Percentiles rank a stretch among this genome's conserved stretches.
Conservation (phyloP, 2,888 invertebrate species). For the Lycophotia porphyrea region DNA sequence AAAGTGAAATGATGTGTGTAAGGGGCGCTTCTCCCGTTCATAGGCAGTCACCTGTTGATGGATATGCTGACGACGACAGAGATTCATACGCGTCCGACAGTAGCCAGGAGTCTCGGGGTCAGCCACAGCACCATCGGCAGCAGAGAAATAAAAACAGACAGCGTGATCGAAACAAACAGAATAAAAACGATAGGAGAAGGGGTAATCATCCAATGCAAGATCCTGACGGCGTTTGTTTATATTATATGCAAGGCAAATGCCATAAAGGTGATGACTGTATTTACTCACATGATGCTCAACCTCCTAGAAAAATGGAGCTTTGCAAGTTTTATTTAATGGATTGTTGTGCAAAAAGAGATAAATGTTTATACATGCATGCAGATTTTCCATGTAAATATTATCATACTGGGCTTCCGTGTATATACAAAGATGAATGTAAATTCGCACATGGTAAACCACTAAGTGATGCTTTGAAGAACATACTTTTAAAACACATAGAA, state of each 20-base stretch:
- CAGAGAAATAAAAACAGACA: conserved; percentile 80
- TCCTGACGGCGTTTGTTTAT: conserved; percentile 94
- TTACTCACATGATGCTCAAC: conserved; percentile 95
- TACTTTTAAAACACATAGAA: conserved; percentile 94
- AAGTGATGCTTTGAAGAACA: conserved; percentile 93
- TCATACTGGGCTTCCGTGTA: conserved; percentile 97
- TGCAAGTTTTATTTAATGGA: conserved; percentile 99
- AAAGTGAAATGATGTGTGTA: conserved; percentile 95
- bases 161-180: conserved; percentile 88
- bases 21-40: conserved; percentile 93
- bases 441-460: conserved; percentile 97
- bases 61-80: conserved; percentile 88
- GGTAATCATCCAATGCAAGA: conserved; percentile 91
- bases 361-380: conserved; percentile 98
- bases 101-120: conserved; percentile 89
- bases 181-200: conserved; percentile 88
- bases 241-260: conserved; percentile 97
- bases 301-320: conserved; percentile 96
- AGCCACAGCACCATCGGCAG: conserved; percentile 85
- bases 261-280: conserved; percentile 96
- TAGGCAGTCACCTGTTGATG: conserved; percentile 76
- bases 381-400: conserved; percentile 99
- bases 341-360: conserved; percentile 98
- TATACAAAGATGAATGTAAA: conserved; percentile 96
- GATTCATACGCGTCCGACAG: conserved; percentile 90